Evolutionary conservation across 2,888 invertebrate species (phyloP), one percentile per base, ranked within the genome.

Genomic region (Crematogaster levior): DNA sequence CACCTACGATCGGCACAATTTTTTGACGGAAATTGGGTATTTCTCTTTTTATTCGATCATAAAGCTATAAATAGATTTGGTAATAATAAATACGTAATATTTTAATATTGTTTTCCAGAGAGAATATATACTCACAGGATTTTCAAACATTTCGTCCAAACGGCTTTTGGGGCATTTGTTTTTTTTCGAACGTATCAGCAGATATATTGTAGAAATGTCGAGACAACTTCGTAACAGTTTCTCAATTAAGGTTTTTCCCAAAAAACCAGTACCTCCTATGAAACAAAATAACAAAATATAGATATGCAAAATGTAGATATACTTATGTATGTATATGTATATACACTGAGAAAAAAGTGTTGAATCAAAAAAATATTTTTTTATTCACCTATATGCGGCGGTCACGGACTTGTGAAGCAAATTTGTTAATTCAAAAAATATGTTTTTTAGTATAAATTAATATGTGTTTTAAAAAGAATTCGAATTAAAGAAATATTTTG

Each of bases 111-210:
- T n/a, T n/a, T n/a, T n/a, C n/a, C n/a, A n/a, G n/a, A n/a, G n/a
- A n/a, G n/a, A n/a, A n/a, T n/a, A n/a, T n/a, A n/a, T n/a, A 94
- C 95, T 95, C 88, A 96, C 97, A 89, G 95, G 95, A 86, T 96
- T 95, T 63, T 96, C 95, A 84, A 96, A 96, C 79, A 96, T 95
- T 74, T 96, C 96, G 51, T 96, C 95, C 34, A 95, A 92, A 81
- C 96, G 93, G 79, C 94, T 95, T 6, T 94, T 94, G 46, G 96
- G 95, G 83, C 96, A 96, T 46, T 96, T 95, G 84, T 96, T 95
- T 84, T 95, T 95, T 0, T 96, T 96, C 0, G 96, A 95, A 63
- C 96, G 94, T 0, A 96, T 95, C 9, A 96, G 91, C 0, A 93
- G 89, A 90, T 96, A 96, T 79, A 96, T 95, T 24, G 95, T 95